Evolutionary conservation across 2,797 vertebrate species (phyloP), one percentile per base, ranked within the genome.

Genomic region (Phrynocephalus forsythii): DNA sequence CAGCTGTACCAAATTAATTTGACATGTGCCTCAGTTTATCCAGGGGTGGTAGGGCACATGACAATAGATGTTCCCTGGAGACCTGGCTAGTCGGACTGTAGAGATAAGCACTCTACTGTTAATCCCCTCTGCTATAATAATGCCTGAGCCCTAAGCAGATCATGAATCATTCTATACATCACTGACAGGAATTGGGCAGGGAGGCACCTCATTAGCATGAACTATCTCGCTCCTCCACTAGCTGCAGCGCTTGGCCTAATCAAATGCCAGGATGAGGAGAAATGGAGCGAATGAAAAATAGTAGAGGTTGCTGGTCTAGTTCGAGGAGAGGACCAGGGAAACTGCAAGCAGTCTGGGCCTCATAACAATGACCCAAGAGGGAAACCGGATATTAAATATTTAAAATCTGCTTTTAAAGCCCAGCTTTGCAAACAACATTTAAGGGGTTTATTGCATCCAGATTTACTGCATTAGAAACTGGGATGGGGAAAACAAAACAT

Each of bases 271-370:
- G 48, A 38, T 3, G 56, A 52, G 9, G 24, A 28, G 68, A 8
- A 24, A 11, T 5, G 68, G 5, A 28, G 67, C 88, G 88, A 82
- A 6, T 67, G 85, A 92, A 93, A 81, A 2, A 9, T 60, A 76
- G 69, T 69, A 89, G 92, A 85, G 3, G 67, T 50, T 30, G 44
- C 0, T 4, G 71, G 1, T 68, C 82, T 76, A 86, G 50, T 79
- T n/a, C 81, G 82, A 87, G 15, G 3, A 28, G 63, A 87, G 13
- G 15, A 86, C 77, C 91, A 91, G 89, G 69, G 93, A 84, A 92
- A 82, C 50, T 3, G 83, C 1, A 20, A 67, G 60, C 10, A 84
- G 52, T 89, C n/a, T 90, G 63, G 3, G 5, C 5, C 87, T 26
- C 91, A 87, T 79, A 77, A 11, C 0, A 0, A 79, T 69, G 68